These are phyloP conservation scores for Hemicordylus capensis DNA, from an alignment of 2,113 vertebrate species.

Conservation along the genomic window DNA sequence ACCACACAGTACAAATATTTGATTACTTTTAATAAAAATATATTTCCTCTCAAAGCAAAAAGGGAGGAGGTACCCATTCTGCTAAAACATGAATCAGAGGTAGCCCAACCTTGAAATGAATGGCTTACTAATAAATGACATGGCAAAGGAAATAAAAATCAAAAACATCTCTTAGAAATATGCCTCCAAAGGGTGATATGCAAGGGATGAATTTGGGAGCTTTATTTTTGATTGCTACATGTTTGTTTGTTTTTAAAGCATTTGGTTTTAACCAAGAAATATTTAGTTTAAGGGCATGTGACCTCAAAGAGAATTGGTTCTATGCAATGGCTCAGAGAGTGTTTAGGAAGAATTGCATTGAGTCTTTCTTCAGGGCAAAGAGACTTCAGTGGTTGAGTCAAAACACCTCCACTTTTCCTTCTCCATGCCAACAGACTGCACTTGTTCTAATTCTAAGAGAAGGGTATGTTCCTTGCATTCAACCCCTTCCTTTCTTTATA, in stretches of 20 bases:
- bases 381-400: background rate
- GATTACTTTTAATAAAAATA: background rate
- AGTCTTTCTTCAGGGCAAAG: background rate
- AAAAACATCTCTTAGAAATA: background rate
- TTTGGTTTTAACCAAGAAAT: background rate
- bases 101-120: slow-evolving; percentile 16
- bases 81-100: slow-evolving; percentile 5
- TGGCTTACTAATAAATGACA: background rate
- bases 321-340: background rate
- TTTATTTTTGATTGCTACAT: background rate
- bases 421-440: background rate
- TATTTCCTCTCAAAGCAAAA: background rate
- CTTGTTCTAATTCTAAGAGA: background rate
- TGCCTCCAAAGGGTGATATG: background rate
- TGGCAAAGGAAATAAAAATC: background rate
- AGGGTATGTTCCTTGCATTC: background rate
- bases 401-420: background rate
- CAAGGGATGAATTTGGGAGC: background rate
- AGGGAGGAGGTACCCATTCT: background rate
- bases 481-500: background rate
- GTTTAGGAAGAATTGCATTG: background rate
- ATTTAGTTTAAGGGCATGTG: background rate
- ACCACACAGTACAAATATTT: background rate
- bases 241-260: background rate
- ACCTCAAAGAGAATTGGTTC: background rate